Conservation (phyloP, 2,888 invertebrate species). For the Dexiosoma caninum region DNA sequence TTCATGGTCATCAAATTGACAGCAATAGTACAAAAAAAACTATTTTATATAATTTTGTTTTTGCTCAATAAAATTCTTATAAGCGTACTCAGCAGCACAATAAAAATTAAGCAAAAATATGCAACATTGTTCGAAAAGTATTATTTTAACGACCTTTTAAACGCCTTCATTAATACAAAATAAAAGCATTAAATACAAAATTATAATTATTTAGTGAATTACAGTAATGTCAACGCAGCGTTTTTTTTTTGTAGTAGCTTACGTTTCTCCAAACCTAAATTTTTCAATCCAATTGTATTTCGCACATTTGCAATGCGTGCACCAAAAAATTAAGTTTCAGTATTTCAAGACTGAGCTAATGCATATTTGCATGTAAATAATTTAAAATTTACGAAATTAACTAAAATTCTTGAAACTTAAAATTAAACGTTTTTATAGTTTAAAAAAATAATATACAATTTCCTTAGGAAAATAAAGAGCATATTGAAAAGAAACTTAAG, state of each 20-base stretch:
- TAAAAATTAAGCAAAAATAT: slow-evolving; percentile 6
- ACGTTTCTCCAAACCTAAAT: too few relatives aligned
- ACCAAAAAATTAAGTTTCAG: neutral
- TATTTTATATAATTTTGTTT: neutral
- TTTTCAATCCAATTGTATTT: too few relatives aligned
- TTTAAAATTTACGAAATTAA: too few relatives aligned
- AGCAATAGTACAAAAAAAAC: neutral
- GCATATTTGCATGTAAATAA: too few relatives aligned
- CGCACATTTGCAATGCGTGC: neutral
- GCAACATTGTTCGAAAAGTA: slow-evolving; percentile 32
- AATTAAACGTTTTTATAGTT: too few relatives aligned
- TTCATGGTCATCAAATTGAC: neutral
- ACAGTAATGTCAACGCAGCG: neutral
- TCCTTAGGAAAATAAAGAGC: too few relatives aligned
- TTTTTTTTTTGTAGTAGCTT: too few relatives aligned
- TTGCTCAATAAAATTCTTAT: neutral
- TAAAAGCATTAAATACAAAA: neutral
- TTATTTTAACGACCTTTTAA: slow-evolving; percentile 46
- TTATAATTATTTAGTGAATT: neutral
- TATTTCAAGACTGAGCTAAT: too few relatives aligned
- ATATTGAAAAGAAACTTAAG: too few relatives aligned
- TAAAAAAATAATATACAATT: too few relatives aligned
- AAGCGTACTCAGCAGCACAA: neutral
- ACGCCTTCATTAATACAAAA: slow-evolving; percentile 50
- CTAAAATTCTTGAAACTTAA: too few relatives aligned